phyloP scores from a whole-genome alignment of 2,113 vertebrate species.

The Aptenodytes forsteri region DNA sequence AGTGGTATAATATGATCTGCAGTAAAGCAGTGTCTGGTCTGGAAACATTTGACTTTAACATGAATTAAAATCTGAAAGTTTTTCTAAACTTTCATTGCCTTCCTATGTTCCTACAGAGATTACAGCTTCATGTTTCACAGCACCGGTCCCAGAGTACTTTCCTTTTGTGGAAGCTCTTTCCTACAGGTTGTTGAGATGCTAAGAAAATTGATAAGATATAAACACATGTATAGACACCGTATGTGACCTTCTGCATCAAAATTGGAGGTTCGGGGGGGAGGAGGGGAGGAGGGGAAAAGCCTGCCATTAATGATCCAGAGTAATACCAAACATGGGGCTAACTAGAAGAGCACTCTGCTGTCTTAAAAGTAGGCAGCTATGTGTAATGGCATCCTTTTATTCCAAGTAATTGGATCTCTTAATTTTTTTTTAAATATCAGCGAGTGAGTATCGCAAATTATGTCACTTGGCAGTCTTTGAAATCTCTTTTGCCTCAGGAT shows the following conservation, averaged over 20 bases:
- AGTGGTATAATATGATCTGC: constrained; percentile 23
- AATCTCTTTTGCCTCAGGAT: background rate
- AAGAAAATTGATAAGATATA: background rate
- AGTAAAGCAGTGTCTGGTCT: constrained; percentile 1
- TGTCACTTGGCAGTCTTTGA: background rate
- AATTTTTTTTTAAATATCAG: constrained; percentile 6
- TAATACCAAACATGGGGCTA: background rate
- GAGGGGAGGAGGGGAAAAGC: background rate
- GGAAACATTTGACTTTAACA: constrained; percentile 20
- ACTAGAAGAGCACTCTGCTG: background rate
- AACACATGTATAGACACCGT: background rate
- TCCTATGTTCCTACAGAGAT: background rate
- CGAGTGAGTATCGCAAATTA: background rate
- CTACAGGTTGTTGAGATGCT: background rate
- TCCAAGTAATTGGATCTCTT: background rate
- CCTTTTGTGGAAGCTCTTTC: background rate
- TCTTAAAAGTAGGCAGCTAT: background rate
- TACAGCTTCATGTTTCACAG: background rate
- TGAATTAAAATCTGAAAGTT: constrained; percentile 32
- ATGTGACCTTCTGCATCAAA: background rate
- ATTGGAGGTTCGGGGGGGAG: background rate
- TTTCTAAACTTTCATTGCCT: constrained; percentile 17
- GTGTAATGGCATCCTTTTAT: background rate
- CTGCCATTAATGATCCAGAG: background rate
- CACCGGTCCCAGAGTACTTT: background rate